Evolutionary conservation across 2,113 vertebrate genomes (phyloP), one percentile per base, ranked within the genome.

Genomic region (Cettia cetti): DNA sequence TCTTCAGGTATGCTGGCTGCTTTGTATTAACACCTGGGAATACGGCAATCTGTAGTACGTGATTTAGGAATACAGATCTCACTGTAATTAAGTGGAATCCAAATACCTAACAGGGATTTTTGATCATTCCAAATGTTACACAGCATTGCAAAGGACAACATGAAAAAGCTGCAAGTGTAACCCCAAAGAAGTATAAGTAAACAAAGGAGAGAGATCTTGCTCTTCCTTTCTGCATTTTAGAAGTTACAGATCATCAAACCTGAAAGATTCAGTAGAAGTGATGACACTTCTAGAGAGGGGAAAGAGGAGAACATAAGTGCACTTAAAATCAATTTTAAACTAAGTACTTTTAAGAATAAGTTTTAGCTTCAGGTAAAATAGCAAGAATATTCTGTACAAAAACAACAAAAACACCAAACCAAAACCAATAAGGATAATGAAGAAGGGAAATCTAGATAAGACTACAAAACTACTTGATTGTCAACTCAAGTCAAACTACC

Each of bases 21-120:
- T 86, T 70, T 66, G 39, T 30, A 42, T 74, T 74, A 90, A 81
- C 13, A 4, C 37, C 39, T 65, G 60, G 81, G 86, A 86, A 71
- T 30, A 78, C 0, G 20, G 83, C 31, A 96, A 90, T 66, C 68
- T 83, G 42, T 50, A 74, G 42, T 50, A 81, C 3, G 16, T 63
- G 76, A 92, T 81, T 86, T 70, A 92, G 69, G 69, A 95, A 83
- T 60, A 84, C 19, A 92, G 89, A 68, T 56, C 64, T 81, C 86
- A 47, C 76, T 31, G 33, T 86, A 90, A 94, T 89, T 93, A 77
- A 81, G 40, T 49, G 10, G 76, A 92, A 78, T 84, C 50, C 44
- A 92, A 83, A 39, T 56, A 68, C 35, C 56, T 71, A 47, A 70
- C 13, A 81, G 71, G 56, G 30, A 33, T 39, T 92, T 86, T 60